Conservation (phyloP, 2,888 invertebrate genomes). For the Machimus atricapillus region DNA sequence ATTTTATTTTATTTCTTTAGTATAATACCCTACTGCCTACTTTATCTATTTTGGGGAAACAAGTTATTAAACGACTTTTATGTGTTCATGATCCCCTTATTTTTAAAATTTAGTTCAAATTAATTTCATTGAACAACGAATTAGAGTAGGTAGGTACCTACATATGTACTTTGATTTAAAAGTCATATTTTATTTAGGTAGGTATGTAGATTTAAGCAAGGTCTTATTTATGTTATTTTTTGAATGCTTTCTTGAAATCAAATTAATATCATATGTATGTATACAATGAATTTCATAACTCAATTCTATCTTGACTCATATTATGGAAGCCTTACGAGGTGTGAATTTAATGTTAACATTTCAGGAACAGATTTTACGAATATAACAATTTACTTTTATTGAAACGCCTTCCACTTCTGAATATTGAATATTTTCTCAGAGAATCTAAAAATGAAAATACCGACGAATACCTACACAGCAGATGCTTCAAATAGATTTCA, state of each 20-base stretch:
- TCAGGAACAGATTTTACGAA: conserved; percentile 4
- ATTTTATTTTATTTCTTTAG: too few species aligned
- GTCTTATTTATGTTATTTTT: neutral
- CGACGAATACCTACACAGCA: conserved; percentile 7
- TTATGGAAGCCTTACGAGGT: neutral
- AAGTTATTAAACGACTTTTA: too few species aligned
- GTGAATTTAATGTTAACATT: neutral
- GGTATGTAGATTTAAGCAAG: too few species aligned
- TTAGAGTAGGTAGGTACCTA: too few species aligned
- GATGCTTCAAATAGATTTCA: conserved; percentile 8
- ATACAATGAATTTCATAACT: neutral
- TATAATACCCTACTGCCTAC: too few species aligned
- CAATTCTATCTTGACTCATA: neutral
- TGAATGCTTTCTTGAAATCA: neutral
- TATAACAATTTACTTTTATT: conserved; percentile 16
- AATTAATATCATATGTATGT: neutral
- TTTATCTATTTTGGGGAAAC: too few species aligned
- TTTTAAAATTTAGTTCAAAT: too few species aligned
- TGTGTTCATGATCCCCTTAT: too few species aligned
- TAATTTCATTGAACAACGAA: too few species aligned
- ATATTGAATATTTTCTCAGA: neutral
- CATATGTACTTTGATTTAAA: too few species aligned
- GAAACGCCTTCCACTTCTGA: neutral
- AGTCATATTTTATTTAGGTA: too few species aligned
- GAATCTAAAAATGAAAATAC: conserved; percentile 5